Evolutionary conservation across 2,797 vertebrate species (phyloP).

Genomic region (Limosa lapponica): DNA sequence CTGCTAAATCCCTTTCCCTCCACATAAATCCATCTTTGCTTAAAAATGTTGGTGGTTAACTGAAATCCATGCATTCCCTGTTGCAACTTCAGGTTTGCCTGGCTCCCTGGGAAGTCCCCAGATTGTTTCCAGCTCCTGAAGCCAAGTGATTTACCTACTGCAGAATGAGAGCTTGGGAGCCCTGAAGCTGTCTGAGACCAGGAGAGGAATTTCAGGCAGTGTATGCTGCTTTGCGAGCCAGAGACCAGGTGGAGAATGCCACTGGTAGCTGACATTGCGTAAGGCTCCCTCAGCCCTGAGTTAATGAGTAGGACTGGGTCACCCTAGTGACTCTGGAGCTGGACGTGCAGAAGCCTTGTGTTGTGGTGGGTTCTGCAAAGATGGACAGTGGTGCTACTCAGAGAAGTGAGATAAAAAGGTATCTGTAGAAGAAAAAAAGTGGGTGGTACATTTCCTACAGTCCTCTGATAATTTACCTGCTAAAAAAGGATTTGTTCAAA

Average conservation of each 20-base stretch:
- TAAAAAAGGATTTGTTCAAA: background rate
- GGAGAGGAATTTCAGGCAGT: background rate
- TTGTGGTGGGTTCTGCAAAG: background rate
- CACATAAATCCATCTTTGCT: conserved; percentile 24
- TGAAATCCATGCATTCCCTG: background rate
- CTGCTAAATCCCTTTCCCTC: background rate
- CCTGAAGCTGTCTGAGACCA: background rate
- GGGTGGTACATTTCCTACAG: background rate
- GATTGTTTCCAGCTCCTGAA: conserved; percentile 34
- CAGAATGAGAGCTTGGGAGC: background rate
- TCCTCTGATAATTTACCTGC: background rate
- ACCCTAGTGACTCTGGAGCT: background rate
- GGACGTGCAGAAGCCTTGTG: background rate
- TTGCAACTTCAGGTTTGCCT: background rate
- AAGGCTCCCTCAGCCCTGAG: background rate
- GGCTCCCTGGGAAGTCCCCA: conserved; percentile 20
- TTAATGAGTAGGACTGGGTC: background rate
- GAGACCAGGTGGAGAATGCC: background rate
- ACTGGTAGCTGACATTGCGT: background rate
- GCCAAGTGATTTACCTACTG: background rate
- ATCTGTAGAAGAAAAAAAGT: background rate
- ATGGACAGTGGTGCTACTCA: background rate
- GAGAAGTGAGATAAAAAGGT: background rate
- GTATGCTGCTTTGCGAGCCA: background rate
- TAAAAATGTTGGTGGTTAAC: conserved; percentile 16